Evolutionary conservation across 2,113 vertebrate species (phyloP), one percentile per base, ranked within the genome.

Genomic region (Lanius collurio): DNA sequence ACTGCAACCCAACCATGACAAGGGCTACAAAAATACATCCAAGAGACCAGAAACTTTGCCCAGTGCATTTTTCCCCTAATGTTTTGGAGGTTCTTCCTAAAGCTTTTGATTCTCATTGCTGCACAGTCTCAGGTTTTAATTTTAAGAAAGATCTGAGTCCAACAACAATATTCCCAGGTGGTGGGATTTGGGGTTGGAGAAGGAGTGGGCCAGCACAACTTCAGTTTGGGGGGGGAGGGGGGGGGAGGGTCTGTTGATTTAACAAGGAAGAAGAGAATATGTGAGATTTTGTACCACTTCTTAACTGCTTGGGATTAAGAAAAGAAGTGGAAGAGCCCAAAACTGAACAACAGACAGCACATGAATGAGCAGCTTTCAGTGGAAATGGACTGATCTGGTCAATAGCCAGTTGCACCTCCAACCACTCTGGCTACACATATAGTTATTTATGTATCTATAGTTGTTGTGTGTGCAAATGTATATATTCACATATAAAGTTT

Each of bases 131-230:
- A 33, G 35, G 33, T 70, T 94, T 80, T 68, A 8, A 47, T 42
- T 62, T 21, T 10, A 3, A 73, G 35, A 71, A 88, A 67, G 52
- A 73, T 23, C 31, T 5, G 14, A 69, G 44, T 8, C 31, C 46
- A 69, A 49, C 37, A 79, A 13, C 59, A 17, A 28, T 20, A 68
- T 9, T 33, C 11, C 37, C 0, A 47, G 15, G 7, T 33, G 9
- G 1, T 46, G 33, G 28, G 26, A 21, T 57, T 31, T n/a, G 14
- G 10, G 17, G 15, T 3, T 21, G 27, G 47, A 70, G 5, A 4
- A 55, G 18, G 14, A 76, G 6, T 0, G 2, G 28, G 15, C 21
- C 10, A 67, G 33, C 2, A 5, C 2, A 1, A 73, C 4, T 16
- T 33, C 9, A 16, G 5, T 50, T 59, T 23, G 30, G 5, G n/a